A percentile compares a stretch with the other conserved stretches of the same genome.
Evolutionary conservation across 2,888 invertebrate genomes (phyloP).

Genomic region (Amiota mariae): DNA sequence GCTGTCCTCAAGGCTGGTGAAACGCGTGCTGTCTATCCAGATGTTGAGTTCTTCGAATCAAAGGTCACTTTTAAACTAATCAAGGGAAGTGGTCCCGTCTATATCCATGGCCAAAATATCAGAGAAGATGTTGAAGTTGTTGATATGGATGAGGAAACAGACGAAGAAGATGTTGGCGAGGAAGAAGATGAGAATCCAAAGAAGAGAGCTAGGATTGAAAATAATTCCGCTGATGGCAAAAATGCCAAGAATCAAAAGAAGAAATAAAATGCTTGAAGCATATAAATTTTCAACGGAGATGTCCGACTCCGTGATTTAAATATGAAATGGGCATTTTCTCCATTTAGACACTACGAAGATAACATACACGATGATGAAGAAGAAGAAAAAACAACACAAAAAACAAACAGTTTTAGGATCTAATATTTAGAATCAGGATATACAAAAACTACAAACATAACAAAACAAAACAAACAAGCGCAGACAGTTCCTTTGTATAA

Average conservation of each 20-base stretch:
- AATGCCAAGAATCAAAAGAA: conserved; percentile 82
- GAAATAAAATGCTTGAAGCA: conserved; percentile 62
- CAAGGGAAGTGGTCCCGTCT: conserved; percentile 86
- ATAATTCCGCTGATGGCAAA: conserved; percentile 82
- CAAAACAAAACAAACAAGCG: neutral
- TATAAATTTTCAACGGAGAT: too few species aligned
- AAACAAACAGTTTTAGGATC: conserved; percentile 20
- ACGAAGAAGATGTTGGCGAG: conserved; percentile 79
- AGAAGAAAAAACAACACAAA: neutral
- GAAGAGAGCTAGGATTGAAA: conserved; percentile 84
- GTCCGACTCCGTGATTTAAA: too few species aligned
- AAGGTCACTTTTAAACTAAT: conserved; percentile 88
- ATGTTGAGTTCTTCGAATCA: conserved; percentile 89
- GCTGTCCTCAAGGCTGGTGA: conserved; percentile 87
- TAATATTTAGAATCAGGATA: conserved; percentile 11
- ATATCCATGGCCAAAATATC: conserved; percentile 88
- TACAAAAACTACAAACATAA: too few species aligned
- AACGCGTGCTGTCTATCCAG: conserved; percentile 83
- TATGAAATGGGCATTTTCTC: too few species aligned
- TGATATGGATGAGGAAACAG: conserved; percentile 86
- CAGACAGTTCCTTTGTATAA: conserved; percentile 20
- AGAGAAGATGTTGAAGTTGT: conserved; percentile 88
- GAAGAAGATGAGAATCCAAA: conserved; percentile 84
- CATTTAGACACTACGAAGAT: too few species aligned
- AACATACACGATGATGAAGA: too few species aligned